These are phyloP conservation scores for Sciaenops ocellatus DNA, from an alignment of 2,797 vertebrate genomes.

Conservation along the genomic window DNA sequence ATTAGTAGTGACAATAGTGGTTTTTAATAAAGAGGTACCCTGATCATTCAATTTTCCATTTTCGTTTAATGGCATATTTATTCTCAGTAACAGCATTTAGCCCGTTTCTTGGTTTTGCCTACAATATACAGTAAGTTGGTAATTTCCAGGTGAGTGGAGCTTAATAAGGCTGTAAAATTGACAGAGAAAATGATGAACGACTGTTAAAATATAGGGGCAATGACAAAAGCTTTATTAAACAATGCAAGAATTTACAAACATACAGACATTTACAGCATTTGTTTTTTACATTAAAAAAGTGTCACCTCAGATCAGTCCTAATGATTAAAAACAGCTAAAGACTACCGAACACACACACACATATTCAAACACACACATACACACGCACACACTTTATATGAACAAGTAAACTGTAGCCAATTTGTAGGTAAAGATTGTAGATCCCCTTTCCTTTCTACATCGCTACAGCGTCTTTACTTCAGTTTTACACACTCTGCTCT, in stretches of 20 bases:
- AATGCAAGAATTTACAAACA: conserved; percentile 59
- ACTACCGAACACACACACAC: conserved; percentile 5
- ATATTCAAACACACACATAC: not conserved
- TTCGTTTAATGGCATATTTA: not conserved
- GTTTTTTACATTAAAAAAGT: conserved; percentile 57
- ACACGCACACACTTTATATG: conserved; percentile 28
- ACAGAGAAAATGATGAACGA: not conserved
- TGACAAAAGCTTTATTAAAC: conserved; percentile 68
- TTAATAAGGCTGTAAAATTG: not conserved
- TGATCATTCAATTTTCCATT: not conserved
- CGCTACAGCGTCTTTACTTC: not conserved
- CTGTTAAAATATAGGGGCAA: conserved; percentile 14
- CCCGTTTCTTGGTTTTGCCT: not conserved
- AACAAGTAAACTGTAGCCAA: conserved; percentile 17
- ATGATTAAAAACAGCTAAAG: conserved; percentile 32
- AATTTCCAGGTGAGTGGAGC: not conserved
- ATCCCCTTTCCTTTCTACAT: not conserved
- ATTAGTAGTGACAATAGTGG: not conserved
- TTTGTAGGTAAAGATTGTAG: not conserved
- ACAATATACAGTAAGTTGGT: not conserved
- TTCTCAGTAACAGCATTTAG: not conserved
- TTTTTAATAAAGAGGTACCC: not conserved
- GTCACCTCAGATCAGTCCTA: conserved; percentile 35
- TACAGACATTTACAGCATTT: conserved; percentile 61
- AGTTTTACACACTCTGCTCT: conserved; percentile 6